These are phyloP conservation scores for Stenolophus ochropezus DNA, from an alignment of 2,888 invertebrate genomes.

Conservation along the genomic window DNA sequence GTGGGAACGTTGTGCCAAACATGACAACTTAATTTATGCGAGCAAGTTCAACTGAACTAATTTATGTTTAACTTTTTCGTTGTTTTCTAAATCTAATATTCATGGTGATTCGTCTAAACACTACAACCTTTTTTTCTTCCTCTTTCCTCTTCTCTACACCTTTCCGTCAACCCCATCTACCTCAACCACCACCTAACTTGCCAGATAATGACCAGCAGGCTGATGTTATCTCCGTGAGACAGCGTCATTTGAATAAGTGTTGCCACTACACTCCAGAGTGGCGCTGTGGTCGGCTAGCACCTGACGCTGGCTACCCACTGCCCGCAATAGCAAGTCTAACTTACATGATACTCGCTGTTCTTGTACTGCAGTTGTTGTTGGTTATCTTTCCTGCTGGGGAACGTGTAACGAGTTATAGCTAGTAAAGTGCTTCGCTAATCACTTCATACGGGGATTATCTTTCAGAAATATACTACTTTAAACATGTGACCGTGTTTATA, in stretches of 20 bases:
- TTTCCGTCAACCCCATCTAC: not conserved
- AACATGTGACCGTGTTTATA: too few species aligned
- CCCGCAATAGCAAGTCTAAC: not conserved
- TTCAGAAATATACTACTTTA: too few species aligned
- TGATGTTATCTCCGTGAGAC: constrained; percentile 14
- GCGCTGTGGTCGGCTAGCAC: not conserved
- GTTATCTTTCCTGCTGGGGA: not conserved
- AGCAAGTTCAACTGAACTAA: too few species aligned
- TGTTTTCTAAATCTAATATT: too few species aligned
- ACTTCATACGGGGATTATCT: too few species aligned
- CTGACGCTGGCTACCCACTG: constrained; percentile 4
- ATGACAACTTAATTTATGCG: too few species aligned
- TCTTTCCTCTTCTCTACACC: too few species aligned
- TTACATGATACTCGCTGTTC: not conserved
- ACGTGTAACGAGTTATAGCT: not conserved
- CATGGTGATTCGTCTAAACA: too few species aligned
- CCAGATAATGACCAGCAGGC: not conserved
- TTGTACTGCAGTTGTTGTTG: not conserved
- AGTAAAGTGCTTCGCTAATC: not conserved
- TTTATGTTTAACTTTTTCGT: too few species aligned
- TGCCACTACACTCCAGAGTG: not conserved
- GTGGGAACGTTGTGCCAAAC: too few species aligned
- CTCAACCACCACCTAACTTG: not conserved
- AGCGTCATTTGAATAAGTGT: constrained; percentile 28
- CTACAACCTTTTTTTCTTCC: too few species aligned